These are phyloP conservation scores for Psammodynastes pulverulentus DNA, from an alignment of 2,113 vertebrate genomes.

Conservation along the genomic window DNA sequence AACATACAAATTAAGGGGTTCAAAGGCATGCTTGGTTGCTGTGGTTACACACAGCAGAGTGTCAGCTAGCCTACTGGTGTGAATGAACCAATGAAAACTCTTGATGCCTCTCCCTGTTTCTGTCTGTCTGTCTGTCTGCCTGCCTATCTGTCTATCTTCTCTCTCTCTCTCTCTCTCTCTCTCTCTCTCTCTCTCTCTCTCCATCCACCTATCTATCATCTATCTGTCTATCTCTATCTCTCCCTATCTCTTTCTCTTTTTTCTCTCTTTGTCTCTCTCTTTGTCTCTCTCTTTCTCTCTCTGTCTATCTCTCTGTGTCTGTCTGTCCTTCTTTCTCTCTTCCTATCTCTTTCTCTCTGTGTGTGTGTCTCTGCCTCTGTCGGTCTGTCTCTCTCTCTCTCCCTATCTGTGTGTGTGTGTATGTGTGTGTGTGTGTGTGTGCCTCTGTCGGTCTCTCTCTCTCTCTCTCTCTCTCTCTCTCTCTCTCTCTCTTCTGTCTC, in stretches of 20 bases:
- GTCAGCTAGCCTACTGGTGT: neutral
- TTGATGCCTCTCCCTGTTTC: neutral
- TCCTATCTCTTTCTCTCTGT: too few relatives aligned
- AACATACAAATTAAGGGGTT: constrained; percentile 24
- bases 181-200: neutral
- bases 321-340: too few relatives aligned
- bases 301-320: too few relatives aligned
- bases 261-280: too few relatives aligned
- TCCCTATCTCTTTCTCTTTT: neutral
- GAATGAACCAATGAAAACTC: neutral
- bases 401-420: too few relatives aligned
- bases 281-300: accelerated
- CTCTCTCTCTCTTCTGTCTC: neutral
- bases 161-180: neutral
- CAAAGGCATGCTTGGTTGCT: neutral
- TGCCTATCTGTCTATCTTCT: neutral
- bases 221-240: too few relatives aligned
- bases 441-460: neutral
- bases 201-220: too few relatives aligned
- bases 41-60: constrained; percentile 31
- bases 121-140: neutral
- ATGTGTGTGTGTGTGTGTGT: too few relatives aligned
- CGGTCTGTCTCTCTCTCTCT: neutral
- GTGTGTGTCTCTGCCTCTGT: too few relatives aligned
- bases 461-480: too few relatives aligned